A percentile compares a stretch with the other conserved stretches of the same genome.
Evolutionary conservation across 2,797 vertebrate genomes (phyloP).

Genomic region (Rhinatrema bivittatum): DNA sequence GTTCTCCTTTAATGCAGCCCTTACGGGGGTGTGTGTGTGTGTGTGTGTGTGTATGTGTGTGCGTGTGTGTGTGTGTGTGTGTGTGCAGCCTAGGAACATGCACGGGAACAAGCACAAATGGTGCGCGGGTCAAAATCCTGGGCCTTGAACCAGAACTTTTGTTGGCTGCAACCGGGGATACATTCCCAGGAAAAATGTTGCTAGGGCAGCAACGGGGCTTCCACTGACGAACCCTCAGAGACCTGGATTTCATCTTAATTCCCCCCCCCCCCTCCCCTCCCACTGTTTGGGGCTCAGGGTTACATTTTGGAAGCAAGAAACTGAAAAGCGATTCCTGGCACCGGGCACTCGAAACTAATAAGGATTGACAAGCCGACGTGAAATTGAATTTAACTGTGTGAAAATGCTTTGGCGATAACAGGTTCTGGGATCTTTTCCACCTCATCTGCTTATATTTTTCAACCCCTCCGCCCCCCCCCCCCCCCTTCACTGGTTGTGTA

Average conservation of each 20-base stretch:
- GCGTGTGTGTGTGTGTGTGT: too few species aligned
- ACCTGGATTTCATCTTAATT: conserved; percentile 51
- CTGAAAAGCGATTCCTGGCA: conserved; percentile 44
- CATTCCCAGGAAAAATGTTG: conserved; percentile 46
- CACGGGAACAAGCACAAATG: too few species aligned
- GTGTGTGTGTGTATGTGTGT: too few species aligned
- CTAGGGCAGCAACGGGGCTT: conserved; percentile 55
- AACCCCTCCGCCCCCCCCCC: not conserved
- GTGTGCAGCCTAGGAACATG: too few species aligned
- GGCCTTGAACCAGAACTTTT: too few species aligned
- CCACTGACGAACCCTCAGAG: conserved; percentile 45
- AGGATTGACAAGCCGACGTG: conserved; percentile 69
- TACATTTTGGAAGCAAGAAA: conserved; percentile 76
- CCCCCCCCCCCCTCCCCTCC: too few species aligned
- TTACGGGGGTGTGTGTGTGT: too few species aligned
- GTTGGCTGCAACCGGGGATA: conserved; percentile 44
- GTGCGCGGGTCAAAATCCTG: too few species aligned
- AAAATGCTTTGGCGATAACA: conserved; percentile 72
- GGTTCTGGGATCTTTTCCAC: conserved; percentile 69
- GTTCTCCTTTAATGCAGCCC: too few species aligned
- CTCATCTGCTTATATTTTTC: conserved; percentile 48
- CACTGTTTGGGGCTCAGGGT: conserved; percentile 39
- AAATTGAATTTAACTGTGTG: conserved; percentile 66
- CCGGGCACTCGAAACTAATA: conserved; percentile 66
- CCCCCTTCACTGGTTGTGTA: conserved; percentile 43